Base-by-base conservation (phyloP, 2,797 vertebrate species). In the Delichon dasypus region DNA sequence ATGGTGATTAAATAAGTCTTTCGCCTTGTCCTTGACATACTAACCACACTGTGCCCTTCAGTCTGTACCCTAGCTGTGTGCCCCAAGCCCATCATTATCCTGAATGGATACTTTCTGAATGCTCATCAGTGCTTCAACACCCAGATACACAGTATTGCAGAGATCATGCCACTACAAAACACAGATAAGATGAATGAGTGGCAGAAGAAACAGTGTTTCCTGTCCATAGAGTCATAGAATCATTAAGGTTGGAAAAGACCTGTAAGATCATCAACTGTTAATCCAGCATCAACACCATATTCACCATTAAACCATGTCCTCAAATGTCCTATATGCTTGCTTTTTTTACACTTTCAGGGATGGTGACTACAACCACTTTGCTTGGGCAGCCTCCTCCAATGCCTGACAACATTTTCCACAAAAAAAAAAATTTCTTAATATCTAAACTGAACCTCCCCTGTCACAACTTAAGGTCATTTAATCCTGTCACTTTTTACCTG, bases 301-400 rank as follows among this genome's bases (percentile, higher is more conserved):
- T 54, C 26, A 36, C 19, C 19, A 36, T 54, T 42, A 48, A 72
- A 73, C 13, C 16, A 13, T 5, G 23, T 44, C 42, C 42, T 50
- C 62, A 44, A 68, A 48, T 27, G 27, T 27, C 16, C 4, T 48
- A 11, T 42, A 32, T 0, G 0, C 10, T 29, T 12, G 5, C 5
- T 8, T 36, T 60, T 30, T 42, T 27, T 8, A 36, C 16, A 13
- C 26, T 66, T 85, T 7, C 32, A 36, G 30, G 16, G 8, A 25
- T 22, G 16, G 16, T 61, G 47, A 29, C 47, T 48, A 13, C 23
- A 53, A 48, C 19, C 8, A 13, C 40, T 85, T 72, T 27, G 16
- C 9, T 42, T 42, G 34, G 16, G 22, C 7, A 78, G 22, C 16
- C 7, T 84, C 26, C 53, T 78, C 30, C 21, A 60, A 5, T 32